phyloP scores from a whole-genome alignment of 2,113 vertebrate species.

The Tringa solitaria region DNA sequence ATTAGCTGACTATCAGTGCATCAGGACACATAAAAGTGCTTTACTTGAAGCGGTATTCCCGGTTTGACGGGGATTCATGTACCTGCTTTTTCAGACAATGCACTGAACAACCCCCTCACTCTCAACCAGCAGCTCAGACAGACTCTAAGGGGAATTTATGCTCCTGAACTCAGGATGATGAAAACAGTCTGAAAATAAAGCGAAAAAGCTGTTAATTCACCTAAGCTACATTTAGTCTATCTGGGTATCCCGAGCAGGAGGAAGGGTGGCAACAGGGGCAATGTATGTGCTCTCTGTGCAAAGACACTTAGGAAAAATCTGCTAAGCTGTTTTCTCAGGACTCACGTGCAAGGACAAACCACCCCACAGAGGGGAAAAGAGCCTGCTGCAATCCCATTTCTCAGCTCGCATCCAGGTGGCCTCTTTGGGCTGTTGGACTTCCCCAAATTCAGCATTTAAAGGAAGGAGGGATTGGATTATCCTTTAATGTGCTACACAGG shows the following conservation, averaged over 20 bases:
- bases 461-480: not conserved
- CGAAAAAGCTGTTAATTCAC: not conserved
- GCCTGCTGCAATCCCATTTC: not conserved
- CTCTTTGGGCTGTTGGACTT: not conserved
- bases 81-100: not conserved
- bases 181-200: not conserved
- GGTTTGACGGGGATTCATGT: not conserved
- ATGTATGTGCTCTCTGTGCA: rapidly evolving
- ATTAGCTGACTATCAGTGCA: not conserved
- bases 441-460: not conserved
- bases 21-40: not conserved
- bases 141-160: not conserved
- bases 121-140: not conserved
- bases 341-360: not conserved
- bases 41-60: not conserved
- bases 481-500: rapidly evolving
- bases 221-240: not conserved
- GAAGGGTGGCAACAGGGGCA: not conserved
- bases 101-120: not conserved
- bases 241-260: not conserved
- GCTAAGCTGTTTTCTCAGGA: not conserved
- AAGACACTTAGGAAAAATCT: not conserved
- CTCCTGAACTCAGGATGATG: not conserved
- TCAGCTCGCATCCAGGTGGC: not conserved
- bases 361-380: not conserved